These are phyloP conservation scores for Thelaira solivaga DNA, from an alignment of 2,888 invertebrate species.

Conservation along the genomic window DNA sequence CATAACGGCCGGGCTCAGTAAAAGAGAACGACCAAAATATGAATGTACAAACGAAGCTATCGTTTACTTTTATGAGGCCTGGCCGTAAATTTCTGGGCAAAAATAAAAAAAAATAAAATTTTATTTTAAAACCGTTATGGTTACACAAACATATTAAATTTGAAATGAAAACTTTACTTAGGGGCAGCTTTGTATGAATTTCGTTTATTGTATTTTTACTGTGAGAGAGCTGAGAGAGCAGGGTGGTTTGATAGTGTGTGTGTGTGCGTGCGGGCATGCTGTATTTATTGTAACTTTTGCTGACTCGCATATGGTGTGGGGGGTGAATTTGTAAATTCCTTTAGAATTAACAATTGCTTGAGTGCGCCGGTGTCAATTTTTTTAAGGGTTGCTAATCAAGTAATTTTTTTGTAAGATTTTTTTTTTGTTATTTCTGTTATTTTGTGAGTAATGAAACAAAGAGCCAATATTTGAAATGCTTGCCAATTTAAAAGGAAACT, in stretches of 20 bases:
- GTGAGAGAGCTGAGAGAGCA: neutral
- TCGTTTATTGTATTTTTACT: neutral
- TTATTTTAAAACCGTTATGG: too few relatives aligned
- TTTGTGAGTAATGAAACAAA: conserved; percentile 15
- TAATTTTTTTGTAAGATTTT: too few relatives aligned
- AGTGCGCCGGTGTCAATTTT: conserved; percentile 20
- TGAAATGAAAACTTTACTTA: too few relatives aligned
- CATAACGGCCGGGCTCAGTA: too few relatives aligned
- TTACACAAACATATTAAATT: too few relatives aligned
- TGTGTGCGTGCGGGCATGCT: neutral
- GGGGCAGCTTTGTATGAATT: neutral
- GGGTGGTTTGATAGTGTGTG: too few relatives aligned
- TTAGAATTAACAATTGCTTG: conserved; percentile 1
- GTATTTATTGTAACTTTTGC: neutral
- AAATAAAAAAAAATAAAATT: too few relatives aligned
- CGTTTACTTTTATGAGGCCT: too few relatives aligned
- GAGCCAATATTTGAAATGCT: conserved; percentile 16
- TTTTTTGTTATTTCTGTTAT: neutral
- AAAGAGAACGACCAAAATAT: too few relatives aligned
- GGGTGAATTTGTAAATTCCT: conserved; percentile 39
- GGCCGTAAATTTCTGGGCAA: too few relatives aligned
- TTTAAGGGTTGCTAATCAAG: conserved; percentile 31
- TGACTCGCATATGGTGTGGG: conserved; percentile 1
- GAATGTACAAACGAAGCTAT: too few relatives aligned
- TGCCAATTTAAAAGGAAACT: conserved; percentile 22